Conservation (phyloP, 2,113 vertebrate genomes). For the Nothocercus nigrocapillus region DNA sequence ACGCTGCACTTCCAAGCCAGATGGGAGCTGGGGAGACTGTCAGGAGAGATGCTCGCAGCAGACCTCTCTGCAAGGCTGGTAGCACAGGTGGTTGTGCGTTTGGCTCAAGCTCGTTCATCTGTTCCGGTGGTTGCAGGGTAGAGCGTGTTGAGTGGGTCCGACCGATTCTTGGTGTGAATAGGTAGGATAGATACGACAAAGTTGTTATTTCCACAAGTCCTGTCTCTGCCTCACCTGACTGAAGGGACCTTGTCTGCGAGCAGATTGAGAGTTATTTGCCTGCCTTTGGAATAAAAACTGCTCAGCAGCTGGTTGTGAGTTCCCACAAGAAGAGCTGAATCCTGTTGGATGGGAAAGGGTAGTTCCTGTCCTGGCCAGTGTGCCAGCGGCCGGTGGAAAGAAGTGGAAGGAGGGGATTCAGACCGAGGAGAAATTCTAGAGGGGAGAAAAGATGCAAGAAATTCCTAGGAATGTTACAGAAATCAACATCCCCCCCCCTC, state of each 20-base stretch:
- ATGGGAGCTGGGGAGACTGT: neutral
- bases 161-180: neutral
- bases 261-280: neutral
- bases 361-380: neutral
- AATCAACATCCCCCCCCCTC: slow-evolving; percentile 52
- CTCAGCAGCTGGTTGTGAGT: neutral
- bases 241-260: neutral
- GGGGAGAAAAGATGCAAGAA: slow-evolving; percentile 31
- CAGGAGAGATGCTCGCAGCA: neutral
- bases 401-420: neutral
- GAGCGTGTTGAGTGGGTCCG: neutral
- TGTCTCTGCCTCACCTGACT: neutral
- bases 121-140: neutral
- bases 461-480: slow-evolving; percentile 61
- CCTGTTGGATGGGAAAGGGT: neutral
- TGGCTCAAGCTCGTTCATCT: neutral
- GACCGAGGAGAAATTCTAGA: slow-evolving; percentile 28
- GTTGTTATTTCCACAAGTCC: neutral
- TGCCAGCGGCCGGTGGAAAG: neutral
- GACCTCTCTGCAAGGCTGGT: neutral
- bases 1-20: neutral
- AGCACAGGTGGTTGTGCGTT: neutral
- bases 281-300: neutral
- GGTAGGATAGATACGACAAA: no score
- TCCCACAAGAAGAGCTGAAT: neutral